Evolutionary conservation across 2,888 invertebrate species (phyloP), one percentile per base, ranked within the genome.

Genomic region (Volucella zonaria): DNA sequence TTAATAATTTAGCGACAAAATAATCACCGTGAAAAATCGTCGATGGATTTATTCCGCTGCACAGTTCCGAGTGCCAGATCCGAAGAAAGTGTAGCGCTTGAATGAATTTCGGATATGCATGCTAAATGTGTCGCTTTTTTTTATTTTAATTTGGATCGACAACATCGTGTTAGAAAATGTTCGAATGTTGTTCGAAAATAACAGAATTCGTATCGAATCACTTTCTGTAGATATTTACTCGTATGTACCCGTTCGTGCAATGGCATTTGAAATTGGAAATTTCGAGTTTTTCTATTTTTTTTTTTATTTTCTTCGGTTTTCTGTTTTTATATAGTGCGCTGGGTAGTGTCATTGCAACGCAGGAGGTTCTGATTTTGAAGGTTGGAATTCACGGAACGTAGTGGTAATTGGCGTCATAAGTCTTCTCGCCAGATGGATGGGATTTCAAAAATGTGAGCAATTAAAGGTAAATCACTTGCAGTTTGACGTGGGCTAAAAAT

Each of bases 1-100:
- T 67, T 67, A 66, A 61, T 76, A 77, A 82, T 82, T 77, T 71
- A 77, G 77, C 31, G 31, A 31, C 71, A 82, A 82, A 77, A 67
- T 52, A 77, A 71, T 47, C 45, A 66, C 59, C 70, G 59, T 82
- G 77, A 71, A 71, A 8, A 66, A 77, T 77, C 54, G 23, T 64
- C 54, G 47, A 59, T 71, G 38, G 54, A 71, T 49, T 67, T 54
- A 59, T 59, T 45, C 23, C 31, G 51, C n/a, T 56, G 31, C 64
- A 56, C 64, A n/a, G 11, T 58, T 23, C 66, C 23, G 23, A 54
- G 23, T 51, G 80, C 76, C 64, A 66, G 66, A 31, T 31, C 31
- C 31, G 31, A 31, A 31, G 4, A 71, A 66, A 61, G 18, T 49
- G 54, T 49, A 38, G 42, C 54, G 66, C 66, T 43, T 66, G 54